Evolutionary conservation across 2,888 invertebrate species (phyloP).

Genomic region (Andrena haemorrhoa): DNA sequence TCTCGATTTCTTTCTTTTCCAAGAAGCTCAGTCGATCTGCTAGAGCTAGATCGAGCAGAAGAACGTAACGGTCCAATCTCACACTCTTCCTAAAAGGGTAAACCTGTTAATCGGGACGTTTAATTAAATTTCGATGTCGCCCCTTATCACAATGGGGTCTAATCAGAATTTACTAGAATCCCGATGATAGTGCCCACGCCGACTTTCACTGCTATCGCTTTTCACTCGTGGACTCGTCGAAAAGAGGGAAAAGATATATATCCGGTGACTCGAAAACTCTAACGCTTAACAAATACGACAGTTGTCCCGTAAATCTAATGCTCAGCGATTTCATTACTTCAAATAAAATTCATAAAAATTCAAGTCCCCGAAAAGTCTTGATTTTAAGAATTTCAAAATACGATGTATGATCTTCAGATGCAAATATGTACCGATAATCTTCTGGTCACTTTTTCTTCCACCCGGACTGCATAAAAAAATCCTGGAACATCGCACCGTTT

Average conservation of each 20-base stretch:
- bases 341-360: background rate
- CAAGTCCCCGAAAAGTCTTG: too few species aligned
- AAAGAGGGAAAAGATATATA: constrained; percentile 13
- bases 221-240: constrained; percentile 13
- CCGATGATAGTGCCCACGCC: constrained; percentile 45
- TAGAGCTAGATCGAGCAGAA: constrained; percentile 27
- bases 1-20: constrained; percentile 17
- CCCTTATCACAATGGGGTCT: constrained; percentile 68
- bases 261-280: constrained; percentile 11
- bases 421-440: too few species aligned
- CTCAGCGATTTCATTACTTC: background rate
- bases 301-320: too few species aligned
- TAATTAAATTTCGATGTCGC: constrained; percentile 74
- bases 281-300: background rate
- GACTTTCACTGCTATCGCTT: constrained; percentile 62
- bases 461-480: too few species aligned
- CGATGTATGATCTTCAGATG: too few species aligned
- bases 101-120: constrained; percentile 58
- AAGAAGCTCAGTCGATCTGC: constrained; percentile 34
- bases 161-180: constrained; percentile 51
- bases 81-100: constrained; percentile 58
- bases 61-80: constrained; percentile 59
- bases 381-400: too few species aligned
- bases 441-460: too few species aligned
- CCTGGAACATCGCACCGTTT: too few species aligned